Evolutionary conservation across 1,140 invertebrate genomes (phyloP).

Genomic region (Pantala flavescens): DNA sequence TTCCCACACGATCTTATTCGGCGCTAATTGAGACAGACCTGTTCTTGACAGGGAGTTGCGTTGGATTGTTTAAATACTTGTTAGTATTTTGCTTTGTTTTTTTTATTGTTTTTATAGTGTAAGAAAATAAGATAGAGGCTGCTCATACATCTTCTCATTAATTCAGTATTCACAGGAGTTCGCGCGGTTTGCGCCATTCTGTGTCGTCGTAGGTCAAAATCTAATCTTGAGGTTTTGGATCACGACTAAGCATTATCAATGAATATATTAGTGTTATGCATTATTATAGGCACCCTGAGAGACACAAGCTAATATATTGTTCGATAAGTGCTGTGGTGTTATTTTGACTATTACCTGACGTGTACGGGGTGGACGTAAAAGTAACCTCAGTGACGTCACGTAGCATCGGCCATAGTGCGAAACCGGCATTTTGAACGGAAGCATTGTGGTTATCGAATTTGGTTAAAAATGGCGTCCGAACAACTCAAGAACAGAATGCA

Average conservation of each 20-base stretch:
- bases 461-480: conserved; percentile 62
- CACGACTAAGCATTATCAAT: background rate
- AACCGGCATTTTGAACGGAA: conserved; percentile 8
- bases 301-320: background rate
- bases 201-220: background rate
- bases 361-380: background rate
- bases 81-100: no score
- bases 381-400: conserved; percentile 2
- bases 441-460: conserved; percentile 9
- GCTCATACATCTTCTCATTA: no score
- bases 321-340: background rate
- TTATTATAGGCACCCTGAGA: background rate
- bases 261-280: background rate
- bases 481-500: conserved; percentile 71
- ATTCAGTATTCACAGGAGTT: background rate
- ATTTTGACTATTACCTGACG: background rate
- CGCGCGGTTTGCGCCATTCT: conserved; percentile 1
- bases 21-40: no score
- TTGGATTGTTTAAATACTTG: no score
- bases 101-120: no score
- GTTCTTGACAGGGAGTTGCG: no score
- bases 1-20: no score
- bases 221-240: background rate
- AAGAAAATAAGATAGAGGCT: no score
- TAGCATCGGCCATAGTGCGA: background rate